These are phyloP conservation scores for Limenitis arthemis DNA, from an alignment of 2,888 invertebrate genomes.

Conservation along the genomic window DNA sequence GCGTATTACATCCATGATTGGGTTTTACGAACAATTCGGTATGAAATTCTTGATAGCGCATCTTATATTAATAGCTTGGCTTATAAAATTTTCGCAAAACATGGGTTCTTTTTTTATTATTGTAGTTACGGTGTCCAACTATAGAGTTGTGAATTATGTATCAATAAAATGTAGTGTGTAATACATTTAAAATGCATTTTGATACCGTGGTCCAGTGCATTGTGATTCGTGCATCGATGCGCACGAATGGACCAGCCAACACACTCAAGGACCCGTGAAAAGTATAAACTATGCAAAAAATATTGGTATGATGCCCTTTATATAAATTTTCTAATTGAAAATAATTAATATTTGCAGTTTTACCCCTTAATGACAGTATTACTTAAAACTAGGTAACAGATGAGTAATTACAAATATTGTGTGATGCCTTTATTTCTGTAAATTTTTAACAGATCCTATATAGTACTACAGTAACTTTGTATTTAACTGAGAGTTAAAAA, in stretches of 20 bases:
- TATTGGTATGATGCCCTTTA: conserved; percentile 28
- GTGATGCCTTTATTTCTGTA: no score
- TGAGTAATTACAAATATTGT: no score
- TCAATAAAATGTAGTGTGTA: background rate
- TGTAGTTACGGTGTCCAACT: background rate
- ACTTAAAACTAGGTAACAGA: no score
- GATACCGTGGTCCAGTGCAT: conserved; percentile 50
- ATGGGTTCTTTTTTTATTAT: background rate
- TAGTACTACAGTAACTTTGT: no score
- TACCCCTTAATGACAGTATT: no score
- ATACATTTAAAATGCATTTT: conserved; percentile 34
- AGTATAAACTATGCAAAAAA: conserved; percentile 34
- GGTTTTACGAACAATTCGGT: background rate
- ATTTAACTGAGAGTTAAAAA: no score
- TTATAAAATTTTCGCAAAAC: no score
- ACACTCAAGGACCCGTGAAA: conserved; percentile 60
- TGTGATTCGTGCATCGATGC: conserved; percentile 52
- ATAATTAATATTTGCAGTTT: no score
- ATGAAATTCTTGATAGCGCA: background rate
- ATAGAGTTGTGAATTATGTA: background rate
- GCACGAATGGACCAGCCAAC: conserved; percentile 37
- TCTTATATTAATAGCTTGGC: no score
- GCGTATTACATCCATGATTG: background rate
- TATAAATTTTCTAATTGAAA: background rate
- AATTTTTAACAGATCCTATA: no score